Conservation (phyloP, 64 coral and sea anemone species). For the Exaiptasia diaphana region DNA sequence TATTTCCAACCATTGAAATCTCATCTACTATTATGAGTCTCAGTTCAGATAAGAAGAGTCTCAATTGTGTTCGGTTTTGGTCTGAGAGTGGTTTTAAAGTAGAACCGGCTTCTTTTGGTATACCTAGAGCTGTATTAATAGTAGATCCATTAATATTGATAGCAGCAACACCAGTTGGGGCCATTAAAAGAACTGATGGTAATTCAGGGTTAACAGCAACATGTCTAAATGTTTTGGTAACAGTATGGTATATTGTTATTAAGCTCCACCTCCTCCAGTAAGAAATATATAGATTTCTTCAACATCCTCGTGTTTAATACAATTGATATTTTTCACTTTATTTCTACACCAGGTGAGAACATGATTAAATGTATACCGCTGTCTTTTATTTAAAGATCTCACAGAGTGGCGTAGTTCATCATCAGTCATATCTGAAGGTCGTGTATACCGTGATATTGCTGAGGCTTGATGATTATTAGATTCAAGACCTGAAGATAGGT, state of each 20-base stretch:
- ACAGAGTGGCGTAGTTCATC: constrained; percentile 16
- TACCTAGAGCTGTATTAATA: constrained; percentile 5
- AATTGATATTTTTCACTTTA: neutral
- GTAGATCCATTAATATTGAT: constrained; percentile 8
- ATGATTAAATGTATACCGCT: constrained; percentile 11
- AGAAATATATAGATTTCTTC: neutral
- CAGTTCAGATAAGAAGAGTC: neutral
- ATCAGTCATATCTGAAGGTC: constrained; percentile 10
- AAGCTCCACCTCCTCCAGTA: constrained; percentile 5
- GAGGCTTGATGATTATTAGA: neutral
- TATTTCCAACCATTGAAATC: constrained; percentile 27
- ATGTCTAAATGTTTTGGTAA: constrained; percentile 2
- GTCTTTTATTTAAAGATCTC: constrained; percentile 28
- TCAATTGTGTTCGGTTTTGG: constrained; percentile 7
- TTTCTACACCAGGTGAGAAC: constrained; percentile 35
- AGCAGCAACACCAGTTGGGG: constrained; percentile 22
- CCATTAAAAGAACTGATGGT: constrained; percentile 3
- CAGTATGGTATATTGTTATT: constrained; percentile 22
- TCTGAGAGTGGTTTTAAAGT: constrained; percentile 1
- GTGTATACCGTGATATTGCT: constrained; percentile 6
- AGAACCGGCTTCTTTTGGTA: constrained; percentile 6
- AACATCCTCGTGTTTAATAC: neutral
- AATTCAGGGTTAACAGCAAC: neutral
- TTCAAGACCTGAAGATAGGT: neutral
- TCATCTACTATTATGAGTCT: constrained; percentile 10